Conservation (phyloP, 2,888 invertebrate genomes). For the Auanema sp. region DNA sequence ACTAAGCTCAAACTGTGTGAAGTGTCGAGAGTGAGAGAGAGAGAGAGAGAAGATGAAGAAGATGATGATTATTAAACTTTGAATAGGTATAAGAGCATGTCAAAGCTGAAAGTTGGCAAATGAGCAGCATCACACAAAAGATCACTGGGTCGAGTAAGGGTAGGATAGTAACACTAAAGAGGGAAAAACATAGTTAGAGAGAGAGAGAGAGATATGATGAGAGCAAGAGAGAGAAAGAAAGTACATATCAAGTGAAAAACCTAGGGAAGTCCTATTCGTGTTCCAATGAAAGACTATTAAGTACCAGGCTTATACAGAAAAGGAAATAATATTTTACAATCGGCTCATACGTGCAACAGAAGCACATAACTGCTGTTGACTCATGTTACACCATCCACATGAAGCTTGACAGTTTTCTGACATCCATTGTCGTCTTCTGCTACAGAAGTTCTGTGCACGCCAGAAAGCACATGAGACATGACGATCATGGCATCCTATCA, state of each 20-base stretch:
- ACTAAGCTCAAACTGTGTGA: too few relatives aligned
- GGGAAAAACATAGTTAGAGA: background rate
- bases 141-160: too few relatives aligned
- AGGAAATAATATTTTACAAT: slow-evolving; percentile 29
- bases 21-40: too few relatives aligned
- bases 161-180: background rate
- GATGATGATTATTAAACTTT: too few relatives aligned
- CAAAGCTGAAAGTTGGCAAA: too few relatives aligned
- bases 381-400: slow-evolving; percentile 60
- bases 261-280: background rate
- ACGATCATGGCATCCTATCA: slow-evolving; percentile 57
- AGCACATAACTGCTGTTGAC: slow-evolving; percentile 50
- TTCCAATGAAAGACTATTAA: slow-evolving; percentile 8
- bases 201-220: too few relatives aligned
- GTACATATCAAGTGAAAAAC: background rate
- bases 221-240: background rate
- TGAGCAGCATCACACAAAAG: too few relatives aligned
- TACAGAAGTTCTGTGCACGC: slow-evolving; percentile 55
- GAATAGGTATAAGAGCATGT: too few relatives aligned
- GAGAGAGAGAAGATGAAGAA: too few relatives aligned
- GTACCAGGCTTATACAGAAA: background rate
- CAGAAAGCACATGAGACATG: slow-evolving; percentile 60
- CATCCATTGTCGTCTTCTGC: slow-evolving; percentile 59
- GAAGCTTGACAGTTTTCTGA: slow-evolving; percentile 49
- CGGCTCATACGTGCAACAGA: slow-evolving; percentile 52